Percentiles rank a stretch among this genome's conserved stretches.
phyloP scores from a whole-genome alignment of 2,888 invertebrate species.

The Diloba caeruleocephala region DNA sequence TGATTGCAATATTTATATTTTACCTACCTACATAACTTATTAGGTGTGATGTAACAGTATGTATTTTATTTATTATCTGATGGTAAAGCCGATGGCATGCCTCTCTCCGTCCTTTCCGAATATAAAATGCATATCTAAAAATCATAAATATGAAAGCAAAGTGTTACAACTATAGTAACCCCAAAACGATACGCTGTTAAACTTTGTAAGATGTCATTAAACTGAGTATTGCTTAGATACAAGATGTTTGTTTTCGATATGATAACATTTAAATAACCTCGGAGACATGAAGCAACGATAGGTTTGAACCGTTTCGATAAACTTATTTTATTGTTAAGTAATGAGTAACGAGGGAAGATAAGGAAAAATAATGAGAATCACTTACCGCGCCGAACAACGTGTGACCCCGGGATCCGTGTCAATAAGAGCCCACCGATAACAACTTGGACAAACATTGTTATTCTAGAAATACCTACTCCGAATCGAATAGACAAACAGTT shows the following conservation, averaged over 20 bases:
- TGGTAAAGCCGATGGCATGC: too few relatives aligned
- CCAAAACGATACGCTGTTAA: too few relatives aligned
- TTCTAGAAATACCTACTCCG: slow-evolving; percentile 58
- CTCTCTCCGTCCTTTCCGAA: too few relatives aligned
- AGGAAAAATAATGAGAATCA: slow-evolving; percentile 46
- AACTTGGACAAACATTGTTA: slow-evolving; percentile 54
- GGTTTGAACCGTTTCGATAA: slow-evolving; percentile 3
- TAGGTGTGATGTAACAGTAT: not conserved
- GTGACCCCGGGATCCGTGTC: slow-evolving; percentile 53
- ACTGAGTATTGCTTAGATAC: not conserved
- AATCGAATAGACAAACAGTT: slow-evolving; percentile 46
- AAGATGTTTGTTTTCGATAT: slow-evolving; percentile 8
- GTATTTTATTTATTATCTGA: too few relatives aligned
- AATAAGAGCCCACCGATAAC: slow-evolving; percentile 58
- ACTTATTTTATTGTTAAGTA: slow-evolving; percentile 14
- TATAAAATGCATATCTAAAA: too few relatives aligned
- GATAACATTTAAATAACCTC: slow-evolving; percentile 16
- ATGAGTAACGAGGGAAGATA: slow-evolving; percentile 38
- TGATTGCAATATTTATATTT: slow-evolving; percentile 2
- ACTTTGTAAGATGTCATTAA: too few relatives aligned
- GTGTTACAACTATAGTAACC: too few relatives aligned
- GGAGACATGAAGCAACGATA: not conserved
- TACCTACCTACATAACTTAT: too few relatives aligned
- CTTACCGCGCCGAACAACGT: slow-evolving; percentile 34
- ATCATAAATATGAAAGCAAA: too few relatives aligned